Evolutionary conservation across 37 sponge, comb jelly and placozoan species (phyloP).

Genomic region (Cliona cf. orientalis): DNA sequence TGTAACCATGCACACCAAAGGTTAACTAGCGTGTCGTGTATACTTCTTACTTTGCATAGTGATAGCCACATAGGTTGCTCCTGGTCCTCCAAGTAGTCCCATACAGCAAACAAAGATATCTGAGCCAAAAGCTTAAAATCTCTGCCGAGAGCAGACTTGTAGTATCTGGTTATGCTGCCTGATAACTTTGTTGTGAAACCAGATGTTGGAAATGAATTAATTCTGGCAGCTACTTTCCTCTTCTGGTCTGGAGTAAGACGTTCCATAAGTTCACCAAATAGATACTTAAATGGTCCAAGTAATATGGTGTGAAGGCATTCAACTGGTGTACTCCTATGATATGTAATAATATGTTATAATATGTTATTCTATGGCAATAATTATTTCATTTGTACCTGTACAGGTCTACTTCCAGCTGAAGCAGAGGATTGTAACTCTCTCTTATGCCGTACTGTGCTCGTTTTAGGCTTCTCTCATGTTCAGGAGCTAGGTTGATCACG

Average conservation of each 20-base stretch:
- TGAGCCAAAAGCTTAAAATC: no score
- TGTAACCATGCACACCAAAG: not conserved
- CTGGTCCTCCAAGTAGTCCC: not conserved
- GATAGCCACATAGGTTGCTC: not conserved
- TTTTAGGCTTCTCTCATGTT: not conserved
- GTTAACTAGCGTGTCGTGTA: not conserved
- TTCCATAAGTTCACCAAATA: no score
- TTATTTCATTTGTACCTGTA: not conserved
- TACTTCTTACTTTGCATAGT: no score
- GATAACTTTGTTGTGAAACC: no score
- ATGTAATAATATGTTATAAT: not conserved
- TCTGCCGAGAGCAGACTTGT: no score
- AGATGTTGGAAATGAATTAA: slow-evolving; percentile 27
- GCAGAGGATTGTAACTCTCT: not conserved
- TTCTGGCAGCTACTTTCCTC: slow-evolving; percentile 35
- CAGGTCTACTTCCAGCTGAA: slow-evolving; percentile 2
- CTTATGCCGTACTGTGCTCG: not conserved
- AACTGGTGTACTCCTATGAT: slow-evolving; percentile 34
- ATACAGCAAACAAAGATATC: no score
- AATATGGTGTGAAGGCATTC: no score
- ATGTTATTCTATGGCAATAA: not conserved
- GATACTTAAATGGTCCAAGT: no score
- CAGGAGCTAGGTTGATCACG: no score
- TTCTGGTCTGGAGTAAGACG: no score
- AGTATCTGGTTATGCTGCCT: no score